Conservation (phyloP, 2,113 vertebrate genomes). For the Todiramphus saurophagus region DNA sequence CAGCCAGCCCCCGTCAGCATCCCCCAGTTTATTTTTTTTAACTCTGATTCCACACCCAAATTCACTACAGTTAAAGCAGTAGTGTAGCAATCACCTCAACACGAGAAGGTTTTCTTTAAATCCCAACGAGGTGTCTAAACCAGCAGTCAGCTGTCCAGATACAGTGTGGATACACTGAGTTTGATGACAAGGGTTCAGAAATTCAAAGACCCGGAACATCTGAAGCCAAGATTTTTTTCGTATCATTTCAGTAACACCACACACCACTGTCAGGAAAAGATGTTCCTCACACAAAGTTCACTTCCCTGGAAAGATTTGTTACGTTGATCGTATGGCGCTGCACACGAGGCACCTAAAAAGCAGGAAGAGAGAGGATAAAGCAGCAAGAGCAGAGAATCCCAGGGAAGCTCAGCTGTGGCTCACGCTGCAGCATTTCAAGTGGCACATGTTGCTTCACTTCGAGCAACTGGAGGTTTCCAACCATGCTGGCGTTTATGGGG, state of each 20-base stretch:
- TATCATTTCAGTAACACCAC: neutral
- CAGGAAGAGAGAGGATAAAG: neutral
- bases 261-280: neutral
- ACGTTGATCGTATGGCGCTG: neutral
- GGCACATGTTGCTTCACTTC: neutral
- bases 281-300: neutral
- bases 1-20: neutral
- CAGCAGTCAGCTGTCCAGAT: slow-evolving; percentile 3
- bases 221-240: neutral
- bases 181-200: neutral
- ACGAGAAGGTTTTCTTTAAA: neutral
- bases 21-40: neutral
- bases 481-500: neutral
- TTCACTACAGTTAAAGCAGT: neutral
- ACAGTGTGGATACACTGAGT: neutral
- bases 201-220: neutral
- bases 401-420: neutral
- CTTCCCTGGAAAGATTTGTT: neutral
- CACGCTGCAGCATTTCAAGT: neutral
- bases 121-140: neutral
- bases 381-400: neutral
- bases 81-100: neutral
- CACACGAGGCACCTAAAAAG: neutral
- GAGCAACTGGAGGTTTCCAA: neutral
- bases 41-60: neutral